Evolutionary conservation across 2,888 invertebrate genomes (phyloP), one percentile per base, ranked within the genome.

Genomic region (Thereva nobilitata): DNA sequence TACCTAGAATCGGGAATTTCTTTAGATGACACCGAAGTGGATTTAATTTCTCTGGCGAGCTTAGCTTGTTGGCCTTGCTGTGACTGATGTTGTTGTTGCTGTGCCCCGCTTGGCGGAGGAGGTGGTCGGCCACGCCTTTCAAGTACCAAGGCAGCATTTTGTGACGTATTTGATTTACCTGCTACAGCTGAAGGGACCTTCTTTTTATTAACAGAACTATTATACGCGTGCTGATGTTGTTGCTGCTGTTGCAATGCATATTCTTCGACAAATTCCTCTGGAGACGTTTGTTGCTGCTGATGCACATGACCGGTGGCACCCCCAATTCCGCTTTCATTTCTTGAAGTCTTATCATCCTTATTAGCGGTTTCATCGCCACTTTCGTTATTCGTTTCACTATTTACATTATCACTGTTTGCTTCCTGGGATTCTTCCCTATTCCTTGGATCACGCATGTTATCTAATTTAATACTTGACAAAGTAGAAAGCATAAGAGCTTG

Each of bases 401-500:
- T 79, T 79, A 79, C 77, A 79, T 76, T 79, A 79, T 79, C 79
- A 79, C 79, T 78, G 75, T 76, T 79, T 59, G 74, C 69, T 70
- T 74, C 75, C 57, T 74, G 74, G 63, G 74, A 74, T 67, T 75
- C 75, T 37, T 71, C 73, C n/a, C 74, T 73, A 52, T 73, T 73
- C 42, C 75, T 75, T 42, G 57, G 47, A 59, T 74, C 72, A 61
- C 74, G 73, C 34, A 69, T 67, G 68, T 71, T 71, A 45, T 75
- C 73, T 59, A 76, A 68, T 68, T 74, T 72, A 70, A 73, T 74
- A 72, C 75, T 82, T 65, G 83, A 80, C 75, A 86, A 78, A 68
- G 87, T 85, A 45, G 87, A 86, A 73, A 89, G 80, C 72, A 89
- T 79, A 72, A 90, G 79, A 79, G 89, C 87, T 80, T 89, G 88